Conservation (phyloP, 1,140 invertebrate species). For the Achatina immaculata region DNA sequence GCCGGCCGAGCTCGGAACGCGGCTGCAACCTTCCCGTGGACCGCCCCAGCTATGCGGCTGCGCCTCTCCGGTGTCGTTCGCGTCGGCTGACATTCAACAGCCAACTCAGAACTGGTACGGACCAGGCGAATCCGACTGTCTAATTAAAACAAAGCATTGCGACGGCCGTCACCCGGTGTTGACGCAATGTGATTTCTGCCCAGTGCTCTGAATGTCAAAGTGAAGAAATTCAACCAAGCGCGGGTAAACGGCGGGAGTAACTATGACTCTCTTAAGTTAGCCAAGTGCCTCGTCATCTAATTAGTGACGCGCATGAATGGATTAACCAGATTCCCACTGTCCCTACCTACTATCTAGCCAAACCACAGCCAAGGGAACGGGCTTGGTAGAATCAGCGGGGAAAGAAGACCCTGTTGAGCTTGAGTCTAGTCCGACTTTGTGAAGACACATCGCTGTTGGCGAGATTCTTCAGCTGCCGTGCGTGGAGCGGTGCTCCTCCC, state of each 20-base stretch:
- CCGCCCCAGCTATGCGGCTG: background rate
- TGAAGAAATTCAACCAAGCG: no score
- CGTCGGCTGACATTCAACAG: background rate
- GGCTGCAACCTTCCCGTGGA: conserved; percentile 11
- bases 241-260: no score
- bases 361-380: conserved; percentile 57
- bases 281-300: no score
- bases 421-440: background rate
- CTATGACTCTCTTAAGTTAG: no score
- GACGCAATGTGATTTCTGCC: conserved; percentile 84
- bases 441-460: conserved; percentile 9
- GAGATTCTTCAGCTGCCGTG: no score
- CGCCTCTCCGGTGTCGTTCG: background rate
- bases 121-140: conserved; percentile 53
- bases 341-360: background rate
- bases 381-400: conserved; percentile 74
- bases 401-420: conserved; percentile 8
- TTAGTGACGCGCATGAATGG: no score
- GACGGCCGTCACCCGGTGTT: conserved; percentile 80
- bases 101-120: conserved; percentile 13
- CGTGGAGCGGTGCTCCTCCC: no score
- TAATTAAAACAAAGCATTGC: conserved; percentile 91
- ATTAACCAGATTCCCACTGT: no score
- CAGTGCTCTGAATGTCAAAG: conserved; percentile 84
- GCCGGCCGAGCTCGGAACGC: conserved; percentile 10